Conservation (phyloP, 2,113 vertebrate species). For the Amazona vittata region DNA sequence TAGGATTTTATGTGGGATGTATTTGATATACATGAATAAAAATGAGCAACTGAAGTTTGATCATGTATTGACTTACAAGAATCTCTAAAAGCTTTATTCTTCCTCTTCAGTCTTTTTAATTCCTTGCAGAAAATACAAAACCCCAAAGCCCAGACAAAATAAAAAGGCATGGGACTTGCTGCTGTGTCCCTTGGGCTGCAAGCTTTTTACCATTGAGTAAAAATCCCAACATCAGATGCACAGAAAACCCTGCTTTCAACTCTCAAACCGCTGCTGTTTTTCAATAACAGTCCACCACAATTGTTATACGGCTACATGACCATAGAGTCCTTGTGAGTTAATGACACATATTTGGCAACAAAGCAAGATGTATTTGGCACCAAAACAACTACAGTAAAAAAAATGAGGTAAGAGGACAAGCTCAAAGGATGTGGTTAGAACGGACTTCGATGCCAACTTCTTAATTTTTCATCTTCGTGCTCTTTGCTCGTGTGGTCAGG, state of each 20-base stretch:
- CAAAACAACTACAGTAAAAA: constrained; percentile 6
- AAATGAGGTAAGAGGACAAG: constrained; percentile 40
- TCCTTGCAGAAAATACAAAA: background rate
- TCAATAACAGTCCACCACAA: background rate
- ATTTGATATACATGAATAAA: constrained; percentile 31
- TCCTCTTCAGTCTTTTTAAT: background rate
- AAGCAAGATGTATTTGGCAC: background rate
- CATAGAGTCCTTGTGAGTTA: background rate
- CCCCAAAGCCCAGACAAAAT: background rate
- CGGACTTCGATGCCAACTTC: background rate
- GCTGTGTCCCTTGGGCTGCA: background rate
- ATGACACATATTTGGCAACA: constrained; percentile 16
- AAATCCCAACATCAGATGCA: background rate
- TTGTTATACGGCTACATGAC: background rate
- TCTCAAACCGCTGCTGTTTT: background rate
- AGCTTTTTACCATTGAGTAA: background rate
- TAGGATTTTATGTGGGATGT: background rate
- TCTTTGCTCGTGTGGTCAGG: background rate
- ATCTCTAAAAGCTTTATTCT: background rate
- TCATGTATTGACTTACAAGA: background rate
- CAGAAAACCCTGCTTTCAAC: background rate
- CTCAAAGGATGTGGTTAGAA: constrained; percentile 37
- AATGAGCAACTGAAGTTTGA: background rate
- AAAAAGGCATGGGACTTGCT: background rate
- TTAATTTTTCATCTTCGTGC: constrained; percentile 42